A percentile compares a stretch with the other conserved stretches of the same genome.
These are phyloP conservation scores for Myodes glareolus DNA, from an alignment of 2,113 vertebrate species.

Conservation along the genomic window DNA sequence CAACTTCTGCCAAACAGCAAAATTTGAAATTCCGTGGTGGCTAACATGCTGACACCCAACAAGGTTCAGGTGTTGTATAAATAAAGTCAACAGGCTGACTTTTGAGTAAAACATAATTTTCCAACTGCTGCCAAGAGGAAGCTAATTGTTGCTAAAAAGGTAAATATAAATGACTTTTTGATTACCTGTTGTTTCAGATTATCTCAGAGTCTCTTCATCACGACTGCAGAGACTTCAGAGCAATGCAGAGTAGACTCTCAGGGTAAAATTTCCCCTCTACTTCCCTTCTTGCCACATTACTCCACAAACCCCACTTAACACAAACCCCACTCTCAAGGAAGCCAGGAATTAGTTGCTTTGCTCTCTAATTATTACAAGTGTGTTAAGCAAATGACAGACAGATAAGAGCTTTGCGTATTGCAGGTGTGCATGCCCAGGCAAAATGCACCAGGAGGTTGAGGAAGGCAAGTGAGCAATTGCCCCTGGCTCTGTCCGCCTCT, in stretches of 20 bases:
- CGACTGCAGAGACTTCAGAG: conserved; percentile 26
- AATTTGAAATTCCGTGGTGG: not conserved
- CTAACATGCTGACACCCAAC: conserved; percentile 9
- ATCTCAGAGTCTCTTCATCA: conserved; percentile 21
- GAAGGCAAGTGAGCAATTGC: fast-evolving
- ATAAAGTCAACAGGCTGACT: conserved; percentile 70
- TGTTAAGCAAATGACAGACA: conserved; percentile 50
- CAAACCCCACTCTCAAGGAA: conserved; percentile 37
- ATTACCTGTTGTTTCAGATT: conserved; percentile 68
- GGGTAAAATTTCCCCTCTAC: not conserved
- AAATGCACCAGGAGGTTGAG: not conserved
- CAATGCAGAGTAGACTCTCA: conserved; percentile 42
- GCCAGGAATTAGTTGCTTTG: conserved; percentile 58
- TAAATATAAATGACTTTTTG: conserved; percentile 69
- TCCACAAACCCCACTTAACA: not conserved
- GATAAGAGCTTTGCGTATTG: not conserved
- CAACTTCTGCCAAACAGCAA: not conserved
- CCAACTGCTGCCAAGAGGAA: conserved; percentile 67
- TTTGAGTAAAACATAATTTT: conserved; percentile 72
- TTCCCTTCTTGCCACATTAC: not conserved
- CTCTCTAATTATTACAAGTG: conserved; percentile 60
- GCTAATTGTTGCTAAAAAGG: conserved; percentile 67
- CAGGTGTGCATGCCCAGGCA: not conserved
- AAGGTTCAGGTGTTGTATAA: conserved; percentile 63
- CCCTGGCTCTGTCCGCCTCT: too few relatives aligned